Percentiles rank a stretch among this genome's conserved stretches.
Conservation (phyloP, 2,113 vertebrate species). For the Entelurus aequoreus region DNA sequence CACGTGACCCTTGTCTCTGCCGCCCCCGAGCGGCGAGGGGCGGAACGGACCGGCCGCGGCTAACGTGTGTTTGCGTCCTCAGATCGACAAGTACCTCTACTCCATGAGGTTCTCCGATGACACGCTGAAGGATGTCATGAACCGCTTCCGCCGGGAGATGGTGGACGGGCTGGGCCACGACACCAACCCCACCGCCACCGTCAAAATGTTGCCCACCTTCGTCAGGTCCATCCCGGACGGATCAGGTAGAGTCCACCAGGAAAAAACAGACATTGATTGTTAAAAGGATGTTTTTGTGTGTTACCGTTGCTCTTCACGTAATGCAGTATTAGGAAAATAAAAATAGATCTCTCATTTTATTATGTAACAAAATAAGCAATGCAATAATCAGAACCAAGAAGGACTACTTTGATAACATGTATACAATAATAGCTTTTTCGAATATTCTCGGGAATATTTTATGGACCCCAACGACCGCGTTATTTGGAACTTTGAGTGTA, state of each 20-base stretch:
- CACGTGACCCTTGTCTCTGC: no score
- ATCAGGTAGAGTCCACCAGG: conserved; percentile 73
- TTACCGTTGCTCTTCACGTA: no score
- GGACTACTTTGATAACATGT: no score
- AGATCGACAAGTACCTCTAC: conserved; percentile 98
- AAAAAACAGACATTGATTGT: background rate
- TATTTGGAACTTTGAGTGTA: no score
- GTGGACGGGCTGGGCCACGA: conserved; percentile 84
- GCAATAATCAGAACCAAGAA: no score
- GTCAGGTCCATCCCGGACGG: conserved; percentile 97
- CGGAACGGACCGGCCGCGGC: background rate
- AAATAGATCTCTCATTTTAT: no score
- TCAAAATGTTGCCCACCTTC: conserved; percentile 98
- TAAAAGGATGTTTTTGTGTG: no score
- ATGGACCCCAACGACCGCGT: no score
- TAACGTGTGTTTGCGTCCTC: conserved; percentile 3
- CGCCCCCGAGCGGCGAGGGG: background rate
- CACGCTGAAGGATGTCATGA: conserved; percentile 86
- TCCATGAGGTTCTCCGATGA: conserved; percentile 94
- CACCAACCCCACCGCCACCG: conserved; percentile 82
- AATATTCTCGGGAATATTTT: no score
- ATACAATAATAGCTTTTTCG: no score
- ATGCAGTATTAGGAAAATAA: no score
- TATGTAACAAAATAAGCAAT: no score
- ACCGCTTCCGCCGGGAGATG: conserved; percentile 87